A percentile compares a stretch with the other conserved stretches of the same genome.
Evolutionary conservation across 2,888 invertebrate genomes (phyloP).

Genomic region (Auanema sp.): DNA sequence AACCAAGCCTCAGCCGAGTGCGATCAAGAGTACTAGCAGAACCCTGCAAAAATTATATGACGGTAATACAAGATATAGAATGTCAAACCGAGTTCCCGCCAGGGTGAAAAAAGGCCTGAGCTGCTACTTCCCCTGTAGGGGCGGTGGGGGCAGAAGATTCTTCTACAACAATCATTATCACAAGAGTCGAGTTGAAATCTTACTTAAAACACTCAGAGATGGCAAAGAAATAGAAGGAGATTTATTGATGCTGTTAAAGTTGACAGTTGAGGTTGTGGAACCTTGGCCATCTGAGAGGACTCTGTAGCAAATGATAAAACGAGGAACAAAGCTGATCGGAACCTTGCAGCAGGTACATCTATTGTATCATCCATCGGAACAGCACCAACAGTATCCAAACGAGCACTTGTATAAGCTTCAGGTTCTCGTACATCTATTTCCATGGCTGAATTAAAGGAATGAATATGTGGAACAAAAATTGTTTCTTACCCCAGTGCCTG

Average conservation of each 20-base stretch:
- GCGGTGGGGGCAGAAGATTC: slow-evolving; percentile 3
- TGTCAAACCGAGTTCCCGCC: background rate
- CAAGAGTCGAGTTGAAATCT: slow-evolving; percentile 6
- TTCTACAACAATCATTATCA: background rate
- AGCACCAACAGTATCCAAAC: background rate
- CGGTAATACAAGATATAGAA: no score
- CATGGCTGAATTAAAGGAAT: slow-evolving; percentile 30
- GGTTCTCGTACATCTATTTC: slow-evolving; percentile 36
- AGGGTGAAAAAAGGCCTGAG: background rate
- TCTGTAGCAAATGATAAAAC: slow-evolving; percentile 7
- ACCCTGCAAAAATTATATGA: slow-evolving; percentile 7
- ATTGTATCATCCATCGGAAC: slow-evolving; percentile 14
- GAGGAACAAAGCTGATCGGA: no score
- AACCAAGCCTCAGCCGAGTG: slow-evolving; percentile 47
- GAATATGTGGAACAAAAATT: slow-evolving; percentile 2
- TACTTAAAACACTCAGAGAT: slow-evolving; percentile 32
- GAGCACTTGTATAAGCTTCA: slow-evolving; percentile 15
- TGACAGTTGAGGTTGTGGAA: slow-evolving; percentile 21
- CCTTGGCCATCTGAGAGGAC: background rate
- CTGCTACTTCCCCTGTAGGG: background rate
- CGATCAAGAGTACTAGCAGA: slow-evolving; percentile 27
- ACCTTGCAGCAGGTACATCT: slow-evolving; percentile 8
- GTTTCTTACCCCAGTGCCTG: slow-evolving; percentile 36
- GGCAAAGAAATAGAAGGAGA: slow-evolving; percentile 44
- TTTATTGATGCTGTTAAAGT: slow-evolving; percentile 26